Conservation (phyloP, 1,140 invertebrate genomes). For the Drosophila biarmipes region DNA sequence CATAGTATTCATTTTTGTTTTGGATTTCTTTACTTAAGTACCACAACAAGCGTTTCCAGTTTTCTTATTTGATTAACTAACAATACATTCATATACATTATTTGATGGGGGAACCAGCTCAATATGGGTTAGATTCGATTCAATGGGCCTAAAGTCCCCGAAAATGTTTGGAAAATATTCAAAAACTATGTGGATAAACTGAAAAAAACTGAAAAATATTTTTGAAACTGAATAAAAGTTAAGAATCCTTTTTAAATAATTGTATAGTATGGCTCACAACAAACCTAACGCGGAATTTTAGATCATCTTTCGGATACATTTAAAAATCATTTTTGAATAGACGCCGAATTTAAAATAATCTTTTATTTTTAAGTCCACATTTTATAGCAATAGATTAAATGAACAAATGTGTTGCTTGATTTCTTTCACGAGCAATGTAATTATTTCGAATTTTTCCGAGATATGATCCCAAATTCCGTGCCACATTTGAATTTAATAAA, state of each 20-base stretch:
- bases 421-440: no score
- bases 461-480: no score
- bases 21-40: slow-evolving; percentile 61
- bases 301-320: no score
- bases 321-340: no score
- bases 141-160: background rate
- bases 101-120: slow-evolving; percentile 22
- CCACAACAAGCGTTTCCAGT: slow-evolving; percentile 81
- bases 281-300: no score
- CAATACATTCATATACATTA: slow-evolving; percentile 63
- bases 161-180: background rate
- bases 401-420: no score
- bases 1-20: slow-evolving; percentile 33
- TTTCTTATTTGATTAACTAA: slow-evolving; percentile 81
- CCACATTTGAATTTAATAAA: no score
- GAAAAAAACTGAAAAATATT: background rate
- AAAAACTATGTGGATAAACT: background rate
- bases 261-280: no score
- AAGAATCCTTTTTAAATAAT: background rate
- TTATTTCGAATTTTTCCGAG: no score
- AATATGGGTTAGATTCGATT: slow-evolving; percentile 9
- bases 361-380: no score
- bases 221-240: background rate
- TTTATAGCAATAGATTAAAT: no score
- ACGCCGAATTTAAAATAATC: no score